Conservation (phyloP, 1,140 invertebrate genomes). For the Wiebesia pumilae region DNA sequence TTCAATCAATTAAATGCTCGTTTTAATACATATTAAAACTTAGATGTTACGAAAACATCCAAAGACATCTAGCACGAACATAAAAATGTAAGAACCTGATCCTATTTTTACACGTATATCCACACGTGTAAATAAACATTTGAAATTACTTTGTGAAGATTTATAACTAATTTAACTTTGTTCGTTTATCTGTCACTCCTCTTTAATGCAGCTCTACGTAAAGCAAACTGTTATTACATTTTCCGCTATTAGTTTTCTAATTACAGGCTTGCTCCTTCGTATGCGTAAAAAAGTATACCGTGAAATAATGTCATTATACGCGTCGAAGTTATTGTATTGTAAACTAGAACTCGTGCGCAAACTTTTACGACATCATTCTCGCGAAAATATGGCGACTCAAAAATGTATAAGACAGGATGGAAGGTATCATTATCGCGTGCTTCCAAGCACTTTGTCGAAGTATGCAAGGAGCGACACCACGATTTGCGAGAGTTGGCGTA, state of each 20-base stretch:
- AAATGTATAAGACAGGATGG: not conserved
- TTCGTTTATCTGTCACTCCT: not conserved
- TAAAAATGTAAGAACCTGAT: no score
- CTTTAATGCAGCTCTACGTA: not conserved
- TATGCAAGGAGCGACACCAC: not conserved
- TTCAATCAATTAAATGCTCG: no score
- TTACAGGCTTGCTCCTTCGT: no score
- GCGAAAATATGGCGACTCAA: not conserved
- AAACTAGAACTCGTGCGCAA: not conserved
- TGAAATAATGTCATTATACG: not conserved
- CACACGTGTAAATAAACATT: no score
- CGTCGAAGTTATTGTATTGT: not conserved
- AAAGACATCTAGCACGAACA: no score
- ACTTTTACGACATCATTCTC: not conserved
- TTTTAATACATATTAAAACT: no score
- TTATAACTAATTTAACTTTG: no score
- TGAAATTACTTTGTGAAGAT: no score
- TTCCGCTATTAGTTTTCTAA: not conserved
- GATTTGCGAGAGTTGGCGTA: not conserved
- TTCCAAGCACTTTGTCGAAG: not conserved
- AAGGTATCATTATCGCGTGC: conserved; percentile 2
- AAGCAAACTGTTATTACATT: not conserved
- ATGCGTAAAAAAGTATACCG: not conserved
- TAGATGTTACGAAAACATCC: no score
- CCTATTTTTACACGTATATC: no score